These are phyloP conservation scores for Polydrusus cervinus DNA, from an alignment of 2,888 invertebrate species.

Conservation along the genomic window DNA sequence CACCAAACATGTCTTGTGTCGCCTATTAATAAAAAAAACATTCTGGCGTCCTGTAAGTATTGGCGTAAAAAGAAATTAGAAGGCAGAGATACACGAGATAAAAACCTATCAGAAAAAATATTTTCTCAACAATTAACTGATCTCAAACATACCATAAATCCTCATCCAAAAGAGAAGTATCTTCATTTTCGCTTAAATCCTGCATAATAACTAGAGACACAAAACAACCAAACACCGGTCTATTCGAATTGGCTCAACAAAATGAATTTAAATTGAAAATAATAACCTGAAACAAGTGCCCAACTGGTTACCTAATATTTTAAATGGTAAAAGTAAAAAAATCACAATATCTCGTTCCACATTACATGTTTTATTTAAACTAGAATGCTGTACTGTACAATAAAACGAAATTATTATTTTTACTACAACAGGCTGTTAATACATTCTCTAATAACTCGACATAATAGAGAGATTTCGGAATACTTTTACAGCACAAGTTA, in stretches of 20 bases:
- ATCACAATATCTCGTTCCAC: conserved; percentile 4
- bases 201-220: conserved; percentile 16
- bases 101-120: too few relatives aligned
- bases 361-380: conserved; percentile 5
- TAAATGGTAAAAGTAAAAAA: conserved; percentile 29
- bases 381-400: too few relatives aligned
- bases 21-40: too few relatives aligned
- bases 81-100: too few relatives aligned
- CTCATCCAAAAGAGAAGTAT: conserved; percentile 1
- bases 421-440: neutral
- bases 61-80: too few relatives aligned
- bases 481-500: too few relatives aligned
- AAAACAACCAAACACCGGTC: neutral
- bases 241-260: neutral
- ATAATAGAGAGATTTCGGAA: too few relatives aligned
- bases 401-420: too few relatives aligned
- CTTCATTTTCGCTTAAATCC: conserved; percentile 18
- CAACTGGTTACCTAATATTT: conserved; percentile 20
- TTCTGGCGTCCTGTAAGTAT: too few relatives aligned
- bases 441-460: neutral
- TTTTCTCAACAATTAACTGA: too few relatives aligned
- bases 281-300: conserved; percentile 23
- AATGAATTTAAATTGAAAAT: neutral
- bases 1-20: too few relatives aligned
- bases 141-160: conserved; percentile 19